Evolutionary conservation across 2,113 vertebrate genomes (phyloP).

Genomic region (Tupaia chinensis): DNA sequence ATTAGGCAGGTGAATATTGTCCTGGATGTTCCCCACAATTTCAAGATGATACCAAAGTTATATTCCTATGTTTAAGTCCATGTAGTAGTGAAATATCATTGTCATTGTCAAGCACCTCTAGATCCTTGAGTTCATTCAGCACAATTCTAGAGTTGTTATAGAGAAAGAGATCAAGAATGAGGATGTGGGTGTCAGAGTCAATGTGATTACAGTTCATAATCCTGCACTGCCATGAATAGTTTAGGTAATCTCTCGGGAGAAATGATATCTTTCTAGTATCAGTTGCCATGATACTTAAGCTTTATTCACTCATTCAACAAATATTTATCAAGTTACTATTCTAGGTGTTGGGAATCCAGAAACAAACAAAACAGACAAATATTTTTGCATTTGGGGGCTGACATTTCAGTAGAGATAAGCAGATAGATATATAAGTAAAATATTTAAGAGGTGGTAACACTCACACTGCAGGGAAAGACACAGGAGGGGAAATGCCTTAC

Average conservation of each 20-base stretch:
- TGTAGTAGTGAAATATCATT: not conserved
- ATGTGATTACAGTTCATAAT: not conserved
- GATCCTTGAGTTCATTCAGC: not conserved
- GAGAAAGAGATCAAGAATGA: not conserved
- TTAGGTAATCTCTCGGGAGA: not conserved
- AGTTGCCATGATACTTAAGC: not conserved
- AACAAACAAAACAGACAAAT: not conserved
- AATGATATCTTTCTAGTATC: not conserved
- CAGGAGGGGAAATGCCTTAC: not conserved
- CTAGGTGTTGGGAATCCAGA: not conserved
- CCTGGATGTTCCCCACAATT: not conserved
- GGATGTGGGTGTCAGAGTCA: not conserved
- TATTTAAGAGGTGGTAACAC: not conserved
- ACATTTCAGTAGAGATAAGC: not conserved
- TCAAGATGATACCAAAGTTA: not conserved
- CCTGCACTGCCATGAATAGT: not conserved
- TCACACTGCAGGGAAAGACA: not conserved
- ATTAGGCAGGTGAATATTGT: not conserved
- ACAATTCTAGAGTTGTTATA: not conserved
- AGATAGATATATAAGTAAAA: not conserved
- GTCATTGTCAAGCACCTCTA: not conserved
- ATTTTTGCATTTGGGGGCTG: not conserved
- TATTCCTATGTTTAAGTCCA: not conserved
- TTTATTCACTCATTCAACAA: constrained; percentile 22
- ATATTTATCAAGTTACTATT: constrained; percentile 51